These are phyloP conservation scores for Gymnobelideus leadbeateri DNA, from an alignment of 2,113 vertebrate species.

Conservation along the genomic window DNA sequence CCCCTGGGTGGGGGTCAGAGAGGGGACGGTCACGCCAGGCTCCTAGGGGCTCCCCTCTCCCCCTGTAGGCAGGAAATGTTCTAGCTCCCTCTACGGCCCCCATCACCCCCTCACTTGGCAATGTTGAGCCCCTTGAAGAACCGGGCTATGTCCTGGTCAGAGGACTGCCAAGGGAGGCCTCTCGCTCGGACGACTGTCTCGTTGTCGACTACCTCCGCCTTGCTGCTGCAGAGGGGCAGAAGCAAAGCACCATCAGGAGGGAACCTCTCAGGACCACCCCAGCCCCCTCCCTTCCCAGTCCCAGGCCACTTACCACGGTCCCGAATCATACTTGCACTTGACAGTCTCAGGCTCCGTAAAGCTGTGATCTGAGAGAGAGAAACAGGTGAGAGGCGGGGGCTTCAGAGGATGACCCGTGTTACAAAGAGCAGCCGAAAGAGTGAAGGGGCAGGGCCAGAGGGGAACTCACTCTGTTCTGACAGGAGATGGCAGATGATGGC, in stretches of 20 bases:
- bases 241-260: not conserved
- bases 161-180: constrained; percentile 97
- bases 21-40: constrained; percentile 33
- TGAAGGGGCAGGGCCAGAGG: not conserved
- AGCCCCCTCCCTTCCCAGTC: constrained; percentile 33
- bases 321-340: constrained; percentile 96
- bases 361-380: constrained; percentile 86
- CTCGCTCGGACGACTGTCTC: constrained; percentile 97
- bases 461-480: constrained; percentile 87
- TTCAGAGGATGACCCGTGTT: constrained; percentile 52
- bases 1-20: constrained; percentile 86
- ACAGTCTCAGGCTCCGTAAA: constrained; percentile 92
- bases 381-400: constrained; percentile 59
- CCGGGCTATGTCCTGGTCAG: constrained; percentile 97
- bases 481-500: constrained; percentile 90
- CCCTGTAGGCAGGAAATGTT: not conserved
- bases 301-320: constrained; percentile 91
- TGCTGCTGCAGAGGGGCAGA: constrained; percentile 87
- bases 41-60: not conserved
- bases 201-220: constrained; percentile 93
- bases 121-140: constrained; percentile 99
- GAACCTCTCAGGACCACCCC: constrained; percentile 44
- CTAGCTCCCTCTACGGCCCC: not conserved
- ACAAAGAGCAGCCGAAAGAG: constrained; percentile 50
- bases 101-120: constrained; percentile 88